Evolutionary conservation across 2,113 vertebrate genomes (phyloP), one percentile per base, ranked within the genome.

Genomic region (Paradisaea rubra): DNA sequence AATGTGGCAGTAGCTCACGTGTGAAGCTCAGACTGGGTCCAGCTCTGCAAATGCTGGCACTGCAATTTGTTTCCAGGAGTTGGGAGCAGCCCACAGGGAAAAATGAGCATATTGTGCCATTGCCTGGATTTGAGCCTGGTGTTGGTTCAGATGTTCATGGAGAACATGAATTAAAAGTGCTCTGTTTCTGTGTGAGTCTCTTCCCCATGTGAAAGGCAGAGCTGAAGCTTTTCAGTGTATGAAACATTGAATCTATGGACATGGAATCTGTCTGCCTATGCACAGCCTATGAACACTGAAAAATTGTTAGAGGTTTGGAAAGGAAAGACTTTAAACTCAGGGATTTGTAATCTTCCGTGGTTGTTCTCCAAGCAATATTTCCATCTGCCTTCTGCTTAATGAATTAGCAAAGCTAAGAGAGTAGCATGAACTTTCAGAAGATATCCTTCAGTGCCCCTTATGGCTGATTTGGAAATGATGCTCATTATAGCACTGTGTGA

Each of bases 371-470:
- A 91, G 47, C 44, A 73, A 1, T 74, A 81, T 90, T 88, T 90
- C 88, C 25, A 8, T 35, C 69, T 91, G 68, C 61, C 35, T 91
- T 63, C 65, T 82, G 49, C 77, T 81, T 76, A 94, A 89, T 89
- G 91, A 92, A 93, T 96, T 91, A 93, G 70, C 72, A 89, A 69
- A 93, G 77, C 91, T 92, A 45, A 91, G 83, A 81, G 72, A 84
- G 86, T 31, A 68, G 73, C 41, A 15, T 86, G 91, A 93, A 89
- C 96, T 96, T 94, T 88, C 60, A 49, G 83, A 74, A 91, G 83
- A 87, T 60, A 73, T 86, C 89, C 94, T 92, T 71, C 82, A 92
- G 72, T 95, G 86, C 77, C 86, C 88, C 95, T 93, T 81, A 92
- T 37, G 86, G 89, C 89, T 91, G 86, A 61, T 86, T 72, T 89